These are phyloP conservation scores for Odontocolon sp. DNA, from an alignment of 2,888 invertebrate genomes.

Conservation along the genomic window DNA sequence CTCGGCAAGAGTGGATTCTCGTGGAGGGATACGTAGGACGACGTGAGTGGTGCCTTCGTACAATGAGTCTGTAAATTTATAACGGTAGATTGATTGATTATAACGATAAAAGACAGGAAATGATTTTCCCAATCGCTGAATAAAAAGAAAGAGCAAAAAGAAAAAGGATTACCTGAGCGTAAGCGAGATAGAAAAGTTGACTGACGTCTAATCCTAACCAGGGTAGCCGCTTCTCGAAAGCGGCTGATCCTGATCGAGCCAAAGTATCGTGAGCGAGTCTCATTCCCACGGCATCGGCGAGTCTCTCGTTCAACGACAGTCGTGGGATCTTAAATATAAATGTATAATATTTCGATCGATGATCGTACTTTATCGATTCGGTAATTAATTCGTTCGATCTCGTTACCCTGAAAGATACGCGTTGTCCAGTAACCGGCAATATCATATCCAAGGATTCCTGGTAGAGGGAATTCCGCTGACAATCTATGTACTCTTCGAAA, in stretches of 20 bases:
- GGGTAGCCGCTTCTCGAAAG: constrained; percentile 62
- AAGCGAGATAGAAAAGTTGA: constrained; percentile 71
- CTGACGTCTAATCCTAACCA: constrained; percentile 67
- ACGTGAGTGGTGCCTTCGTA: constrained; percentile 70
- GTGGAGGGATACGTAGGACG: constrained; percentile 67
- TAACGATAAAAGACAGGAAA: not conserved
- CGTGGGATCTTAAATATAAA: constrained; percentile 63
- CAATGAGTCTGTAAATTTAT: constrained; percentile 68
- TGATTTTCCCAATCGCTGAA: not conserved
- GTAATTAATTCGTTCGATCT: not conserved
- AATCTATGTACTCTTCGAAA: constrained; percentile 63
- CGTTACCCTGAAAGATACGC: constrained; percentile 64
- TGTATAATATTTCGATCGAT: not conserved
- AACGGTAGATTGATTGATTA: constrained; percentile 7
- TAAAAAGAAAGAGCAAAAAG: not conserved
- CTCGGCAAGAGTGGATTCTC: constrained; percentile 68
- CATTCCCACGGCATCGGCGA: constrained; percentile 71
- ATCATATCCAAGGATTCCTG: constrained; percentile 54
- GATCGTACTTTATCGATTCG: not conserved
- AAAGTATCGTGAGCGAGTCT: constrained; percentile 73
- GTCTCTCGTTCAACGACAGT: constrained; percentile 69
- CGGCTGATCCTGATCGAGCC: constrained; percentile 59
- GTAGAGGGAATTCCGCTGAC: constrained; percentile 60
- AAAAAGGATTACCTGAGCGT: constrained; percentile 69
- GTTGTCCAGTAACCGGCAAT: constrained; percentile 63